Conservation (phyloP, 2,113 vertebrate genomes). For the Hypomesus transpacificus region DNA sequence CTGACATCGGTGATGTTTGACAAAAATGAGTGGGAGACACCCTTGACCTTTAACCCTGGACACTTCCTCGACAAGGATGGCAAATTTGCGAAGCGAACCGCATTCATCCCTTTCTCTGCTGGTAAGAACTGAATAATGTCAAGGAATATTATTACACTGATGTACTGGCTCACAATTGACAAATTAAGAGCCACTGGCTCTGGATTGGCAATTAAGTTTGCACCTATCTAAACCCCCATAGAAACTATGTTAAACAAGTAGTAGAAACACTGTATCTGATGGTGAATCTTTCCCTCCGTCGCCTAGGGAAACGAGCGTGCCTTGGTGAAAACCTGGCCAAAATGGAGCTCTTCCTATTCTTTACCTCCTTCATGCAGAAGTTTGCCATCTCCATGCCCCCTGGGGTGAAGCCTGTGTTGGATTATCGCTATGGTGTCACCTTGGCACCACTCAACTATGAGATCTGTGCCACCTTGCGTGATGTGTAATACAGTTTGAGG, state of each 20-base stretch:
- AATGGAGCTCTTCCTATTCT: slow-evolving; percentile 77
- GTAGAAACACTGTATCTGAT: not conserved
- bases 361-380: slow-evolving; percentile 67
- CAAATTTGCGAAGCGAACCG: slow-evolving; percentile 70
- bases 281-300: not conserved
- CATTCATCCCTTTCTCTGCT: slow-evolving; percentile 78
- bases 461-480: slow-evolving; percentile 49
- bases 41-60: slow-evolving; percentile 71
- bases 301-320: slow-evolving; percentile 72
- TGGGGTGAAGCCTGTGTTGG: slow-evolving; percentile 23
- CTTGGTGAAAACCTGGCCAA: slow-evolving; percentile 72
- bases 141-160: no score
- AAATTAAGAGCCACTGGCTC: not conserved
- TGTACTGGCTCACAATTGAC: slow-evolving; percentile 39
- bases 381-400: slow-evolving; percentile 52
- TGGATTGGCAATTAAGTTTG: not conserved
- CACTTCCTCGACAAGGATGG: slow-evolving; percentile 79
- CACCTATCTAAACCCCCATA: no score
- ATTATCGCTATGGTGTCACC: rapidly evolving
- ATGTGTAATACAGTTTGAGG: not conserved
- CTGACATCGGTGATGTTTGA: slow-evolving; percentile 65
- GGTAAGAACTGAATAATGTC: slow-evolving; percentile 48
- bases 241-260: not conserved
- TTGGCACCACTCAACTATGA: slow-evolving; percentile 38
- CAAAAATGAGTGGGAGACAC: slow-evolving; percentile 54